A percentile compares a stretch with the other conserved stretches of the same genome.
phyloP scores from a whole-genome alignment of 2,888 invertebrate species.

The Troides helena region DNA sequence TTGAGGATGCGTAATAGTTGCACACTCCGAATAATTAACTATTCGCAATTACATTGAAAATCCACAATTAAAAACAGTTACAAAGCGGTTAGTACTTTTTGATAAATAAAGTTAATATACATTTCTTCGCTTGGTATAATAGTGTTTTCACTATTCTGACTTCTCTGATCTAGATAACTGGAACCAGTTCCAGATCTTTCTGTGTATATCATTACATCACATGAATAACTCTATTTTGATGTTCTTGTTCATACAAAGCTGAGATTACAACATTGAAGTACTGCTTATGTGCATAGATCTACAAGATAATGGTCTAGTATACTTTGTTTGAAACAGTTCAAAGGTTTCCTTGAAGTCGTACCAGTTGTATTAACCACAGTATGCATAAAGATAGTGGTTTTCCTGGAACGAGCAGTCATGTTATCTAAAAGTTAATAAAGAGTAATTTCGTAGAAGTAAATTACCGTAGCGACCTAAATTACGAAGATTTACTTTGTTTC shows the following conservation, averaged over 20 bases:
- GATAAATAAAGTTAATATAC: too few relatives aligned
- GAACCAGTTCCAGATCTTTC: background rate
- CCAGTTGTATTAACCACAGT: slow-evolving; percentile 11
- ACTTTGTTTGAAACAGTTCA: slow-evolving; percentile 7
- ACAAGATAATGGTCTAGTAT: slow-evolving; percentile 12
- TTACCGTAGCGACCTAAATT: background rate
- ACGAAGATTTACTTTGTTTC: slow-evolving; percentile 8
- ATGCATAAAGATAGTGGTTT: slow-evolving; percentile 13
- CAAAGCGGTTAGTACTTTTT: too few relatives aligned
- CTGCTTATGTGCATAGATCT: slow-evolving; percentile 9
- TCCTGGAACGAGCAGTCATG: slow-evolving; percentile 2
- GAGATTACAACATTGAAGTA: slow-evolving; percentile 2
- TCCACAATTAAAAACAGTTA: background rate
- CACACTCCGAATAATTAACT: background rate
- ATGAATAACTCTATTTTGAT: background rate
- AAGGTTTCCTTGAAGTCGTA: slow-evolving; percentile 12
- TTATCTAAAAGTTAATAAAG: slow-evolving; percentile 3
- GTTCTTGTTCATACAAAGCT: background rate
- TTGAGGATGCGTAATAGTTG: background rate
- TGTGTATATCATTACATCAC: background rate
- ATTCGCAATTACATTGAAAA: background rate
- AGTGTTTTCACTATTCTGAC: background rate
- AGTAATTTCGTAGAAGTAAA: slow-evolving; percentile 8
- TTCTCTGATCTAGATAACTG: background rate
- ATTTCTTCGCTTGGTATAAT: too few relatives aligned